A percentile compares a stretch with the other conserved stretches of the same genome.
Conservation (phyloP, 1,140 invertebrate species). For the Cyclina sinensis region DNA sequence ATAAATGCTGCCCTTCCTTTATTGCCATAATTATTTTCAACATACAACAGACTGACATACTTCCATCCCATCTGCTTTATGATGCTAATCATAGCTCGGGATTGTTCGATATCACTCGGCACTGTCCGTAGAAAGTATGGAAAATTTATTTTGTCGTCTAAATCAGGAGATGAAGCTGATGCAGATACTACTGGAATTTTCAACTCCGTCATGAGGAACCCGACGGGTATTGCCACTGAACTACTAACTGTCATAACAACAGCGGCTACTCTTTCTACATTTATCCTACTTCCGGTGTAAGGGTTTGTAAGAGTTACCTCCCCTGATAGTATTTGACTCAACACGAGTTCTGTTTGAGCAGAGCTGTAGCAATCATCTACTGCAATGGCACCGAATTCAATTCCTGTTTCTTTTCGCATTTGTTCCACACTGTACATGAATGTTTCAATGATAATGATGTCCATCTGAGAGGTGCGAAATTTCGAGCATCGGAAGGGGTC, state of each 20-base stretch:
- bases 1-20: conserved; percentile 78
- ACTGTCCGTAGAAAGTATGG: conserved; percentile 83
- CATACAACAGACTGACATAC: conserved; percentile 81
- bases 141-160: conserved; percentile 82
- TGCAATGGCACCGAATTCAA: conserved; percentile 79
- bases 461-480: conserved; percentile 71
- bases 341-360: conserved; percentile 68
- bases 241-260: conserved; percentile 80
- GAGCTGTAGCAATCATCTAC: conserved; percentile 84
- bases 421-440: conserved; percentile 77
- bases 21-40: conserved; percentile 88
- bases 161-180: conserved; percentile 78
- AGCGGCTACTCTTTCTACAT: conserved; percentile 73
- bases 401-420: conserved; percentile 62
- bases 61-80: conserved; percentile 86
- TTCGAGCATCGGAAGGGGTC: conserved; percentile 75
- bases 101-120: conserved; percentile 88
- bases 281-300: conserved; percentile 9
- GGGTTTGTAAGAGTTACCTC: conserved; percentile 56
- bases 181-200: conserved; percentile 89
- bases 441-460: conserved; percentile 76
- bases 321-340: conserved; percentile 76
- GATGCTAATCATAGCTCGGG: conserved; percentile 91
- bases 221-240: conserved; percentile 76
- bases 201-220: conserved; percentile 72